phyloP scores from a whole-genome alignment of 2,888 invertebrate genomes.

The Flabesymbios commensalis region DNA sequence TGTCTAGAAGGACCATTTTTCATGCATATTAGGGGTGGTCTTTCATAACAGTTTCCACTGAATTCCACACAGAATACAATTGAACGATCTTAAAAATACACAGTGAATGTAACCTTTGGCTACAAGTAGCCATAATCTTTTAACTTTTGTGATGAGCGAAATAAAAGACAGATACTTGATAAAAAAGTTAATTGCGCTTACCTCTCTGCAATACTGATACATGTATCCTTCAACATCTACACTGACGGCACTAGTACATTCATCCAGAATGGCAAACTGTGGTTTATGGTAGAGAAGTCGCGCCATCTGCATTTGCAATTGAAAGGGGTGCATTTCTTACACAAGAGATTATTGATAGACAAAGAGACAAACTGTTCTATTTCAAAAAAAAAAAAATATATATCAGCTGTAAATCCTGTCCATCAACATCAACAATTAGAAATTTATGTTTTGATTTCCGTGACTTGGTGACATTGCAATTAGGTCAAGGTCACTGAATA shows the following conservation, averaged over 20 bases:
- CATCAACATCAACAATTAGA: neutral
- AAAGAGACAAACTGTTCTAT: neutral
- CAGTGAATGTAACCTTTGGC: too few species aligned
- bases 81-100: too few species aligned
- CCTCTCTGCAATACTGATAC: slow-evolving; percentile 89
- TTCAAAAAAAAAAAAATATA: neutral
- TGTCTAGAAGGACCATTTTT: neutral
- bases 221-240: slow-evolving; percentile 97
- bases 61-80: too few species aligned
- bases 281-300: slow-evolving; percentile 95
- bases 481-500: too few species aligned
- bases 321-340: neutral
- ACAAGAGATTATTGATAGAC: neutral
- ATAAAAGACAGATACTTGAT: neutral
- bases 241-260: slow-evolving; percentile 98
- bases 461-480: too few species aligned
- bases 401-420: neutral
- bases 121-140: too few species aligned
- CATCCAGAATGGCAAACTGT: slow-evolving; percentile 97
- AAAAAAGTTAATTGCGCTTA: slow-evolving; percentile 18
- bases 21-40: too few species aligned
- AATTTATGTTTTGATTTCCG: too few species aligned
- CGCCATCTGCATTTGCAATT: slow-evolving; percentile 74
- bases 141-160: neutral
- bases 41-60: too few species aligned